These are phyloP conservation scores for Hycleus phaleratus DNA, from an alignment of 1,140 invertebrate genomes.

Conservation along the genomic window DNA sequence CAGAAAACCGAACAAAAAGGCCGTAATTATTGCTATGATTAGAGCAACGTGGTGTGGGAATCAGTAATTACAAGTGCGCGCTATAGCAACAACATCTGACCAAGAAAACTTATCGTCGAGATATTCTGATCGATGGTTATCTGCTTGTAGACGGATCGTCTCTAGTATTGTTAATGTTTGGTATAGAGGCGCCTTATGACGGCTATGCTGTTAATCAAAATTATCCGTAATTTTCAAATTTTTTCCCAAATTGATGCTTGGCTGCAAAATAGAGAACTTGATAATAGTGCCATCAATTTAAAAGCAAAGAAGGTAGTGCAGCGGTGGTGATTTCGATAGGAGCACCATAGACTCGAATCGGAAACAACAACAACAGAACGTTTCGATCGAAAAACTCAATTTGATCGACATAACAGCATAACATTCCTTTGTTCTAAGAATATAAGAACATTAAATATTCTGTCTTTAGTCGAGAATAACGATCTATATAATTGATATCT, in stretches of 20 bases:
- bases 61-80: slow-evolving; percentile 32
- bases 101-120: slow-evolving; percentile 17
- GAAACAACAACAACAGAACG: no score
- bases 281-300: no score
- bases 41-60: slow-evolving; percentile 31
- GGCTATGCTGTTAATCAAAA: slow-evolving; percentile 17
- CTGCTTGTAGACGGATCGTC: background rate
- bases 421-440: slow-evolving; percentile 36
- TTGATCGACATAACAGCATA: background rate
- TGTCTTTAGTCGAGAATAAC: slow-evolving; percentile 37
- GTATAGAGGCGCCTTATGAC: background rate
- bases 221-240: slow-evolving; percentile 21
- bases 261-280: background rate
- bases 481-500: slow-evolving; percentile 42
- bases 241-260: slow-evolving; percentile 14
- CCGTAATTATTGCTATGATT: slow-evolving; percentile 33
- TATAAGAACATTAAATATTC: slow-evolving; percentile 37
- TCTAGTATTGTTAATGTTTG: background rate
- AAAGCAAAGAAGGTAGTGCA: no score
- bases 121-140: slow-evolving; percentile 4
- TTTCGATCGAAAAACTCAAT: background rate
- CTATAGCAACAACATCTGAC: slow-evolving; percentile 9
- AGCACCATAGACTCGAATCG: no score
- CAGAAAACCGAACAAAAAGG: slow-evolving; percentile 26
- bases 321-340: background rate